Evolutionary conservation across 2,888 invertebrate species (phyloP), one percentile per base, ranked within the genome.

Genomic region (Drosophila mimica): DNA sequence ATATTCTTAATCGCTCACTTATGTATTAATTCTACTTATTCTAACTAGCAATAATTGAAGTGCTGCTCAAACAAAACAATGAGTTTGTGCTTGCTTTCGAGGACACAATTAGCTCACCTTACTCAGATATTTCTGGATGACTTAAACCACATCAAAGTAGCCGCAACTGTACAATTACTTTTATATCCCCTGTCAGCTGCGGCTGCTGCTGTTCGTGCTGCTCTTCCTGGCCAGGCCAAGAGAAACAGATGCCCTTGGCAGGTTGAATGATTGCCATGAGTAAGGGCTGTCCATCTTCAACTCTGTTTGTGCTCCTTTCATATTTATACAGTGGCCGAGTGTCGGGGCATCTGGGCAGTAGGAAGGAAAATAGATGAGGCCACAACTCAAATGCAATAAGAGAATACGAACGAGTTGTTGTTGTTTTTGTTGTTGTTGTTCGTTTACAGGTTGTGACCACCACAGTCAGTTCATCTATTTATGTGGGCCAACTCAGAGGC

Each of bases 291-390:
- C 25, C 58, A 70, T 51, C 68, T 68, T 58, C 40, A 25, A 30
- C 34, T 51, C 51, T 51, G 70, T 68, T 70, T 68, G 68, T 34
- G 38, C 58, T 52, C 46, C 59, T 57, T 64, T 77, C 81, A 73
- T 77, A 81, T 83, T 80, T 76, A 69, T 74, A 64, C 77, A 77
- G 81, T 74, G 77, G 63, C 74, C 69, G 67, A 81, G 60, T 62
- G 53, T 46, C 81, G 73, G 64, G 60, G 54, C 68, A 20, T 49
- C 81, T 77, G 62, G 63, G 58, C 66, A 49, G 40, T 28, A 33
- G 64, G 34, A 56, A 53, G 74, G 65, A 66, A 77, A 83, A 83
- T 83, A 81, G 69, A 77, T 77, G 79, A 77, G 74, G 83, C 81
- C 68, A 81, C 83, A 83, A 53, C 52, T 52, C 43, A 51, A 69